Evolutionary conservation across 2,113 vertebrate genomes (phyloP), one percentile per base, ranked within the genome.

Genomic region (Apteryx mantelli): DNA sequence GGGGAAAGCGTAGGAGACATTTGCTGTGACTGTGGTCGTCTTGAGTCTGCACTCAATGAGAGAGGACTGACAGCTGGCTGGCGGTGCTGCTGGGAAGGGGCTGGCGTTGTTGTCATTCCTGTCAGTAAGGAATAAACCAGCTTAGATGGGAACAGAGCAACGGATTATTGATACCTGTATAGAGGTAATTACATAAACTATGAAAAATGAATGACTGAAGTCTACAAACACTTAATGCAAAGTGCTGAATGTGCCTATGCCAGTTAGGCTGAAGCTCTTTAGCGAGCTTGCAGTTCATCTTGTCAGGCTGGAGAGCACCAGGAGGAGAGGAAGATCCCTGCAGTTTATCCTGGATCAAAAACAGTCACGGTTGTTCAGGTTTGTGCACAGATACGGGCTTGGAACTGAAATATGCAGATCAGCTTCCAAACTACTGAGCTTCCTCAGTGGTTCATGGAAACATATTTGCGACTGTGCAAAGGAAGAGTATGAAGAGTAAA

Each of bases 1-100:
- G 99, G 99, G 88, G 99, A 99, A 17, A 99, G 98, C 6, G 98
- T 99, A 70, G 99, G 99, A 15, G 99, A 99, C 93, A 99, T 98
- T 38, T 99, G 99, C 98, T 99, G 99, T 4, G 98, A 95, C 89
- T 98, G 98, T 13, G 98, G 98, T 11, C 98, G 98, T 76, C 99
- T 97, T 0, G 98, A 97, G 42, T 99, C 99, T 1, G 99, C 95
- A 66, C 98, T 99, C 95, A 99, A 58, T 4, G 99, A 98, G 65
- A 99, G 98, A 0, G 99, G 98, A 60, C 98, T 98, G 88, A 99
- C 98, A 0, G 98, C 77, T 0, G 98, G 97, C 22, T 98, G 98
- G 6, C 98, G 98, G 95, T 99, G 98, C 96, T 99, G 99, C 17
- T 98, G 98, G 8, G 99, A 98, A 5, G 98, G 98, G 50, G 98